Conservation (phyloP, 2,113 vertebrate species). For the Pycnonotus jocosus region DNA sequence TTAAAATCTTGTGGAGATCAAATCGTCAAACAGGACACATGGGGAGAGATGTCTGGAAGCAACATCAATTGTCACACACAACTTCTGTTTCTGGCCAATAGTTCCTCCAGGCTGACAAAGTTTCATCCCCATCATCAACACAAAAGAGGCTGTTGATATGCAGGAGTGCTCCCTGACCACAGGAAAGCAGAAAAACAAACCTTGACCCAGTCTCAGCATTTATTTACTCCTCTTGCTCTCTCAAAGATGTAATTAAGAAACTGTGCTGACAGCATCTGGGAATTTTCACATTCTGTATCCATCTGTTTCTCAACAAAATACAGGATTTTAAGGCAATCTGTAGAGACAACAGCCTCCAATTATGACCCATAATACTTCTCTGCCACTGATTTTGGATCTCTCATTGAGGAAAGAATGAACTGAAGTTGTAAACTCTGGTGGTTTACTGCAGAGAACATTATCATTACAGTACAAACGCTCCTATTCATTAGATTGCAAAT, state of each 20-base stretch:
- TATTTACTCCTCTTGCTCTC: neutral
- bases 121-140: neutral
- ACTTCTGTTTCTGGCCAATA: neutral
- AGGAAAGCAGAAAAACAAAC: constrained; percentile 1
- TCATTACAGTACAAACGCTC: neutral
- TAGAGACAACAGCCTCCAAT: neutral
- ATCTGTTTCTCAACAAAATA: neutral
- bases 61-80: neutral
- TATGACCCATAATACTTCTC: neutral
- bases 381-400: neutral
- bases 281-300: neutral
- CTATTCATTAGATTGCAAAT: neutral
- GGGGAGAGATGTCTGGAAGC: neutral
- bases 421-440: neutral
- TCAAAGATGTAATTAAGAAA: neutral
- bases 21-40: neutral
- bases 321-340: neutral
- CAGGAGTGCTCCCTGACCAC: neutral
- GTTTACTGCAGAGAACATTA: neutral
- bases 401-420: neutral
- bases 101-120: neutral
- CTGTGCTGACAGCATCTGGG: neutral
- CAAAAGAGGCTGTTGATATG: neutral
- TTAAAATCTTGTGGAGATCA: neutral
- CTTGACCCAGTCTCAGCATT: neutral